phyloP scores from a whole-genome alignment of 2,888 invertebrate genomes.

The Thalpophila matura region DNA sequence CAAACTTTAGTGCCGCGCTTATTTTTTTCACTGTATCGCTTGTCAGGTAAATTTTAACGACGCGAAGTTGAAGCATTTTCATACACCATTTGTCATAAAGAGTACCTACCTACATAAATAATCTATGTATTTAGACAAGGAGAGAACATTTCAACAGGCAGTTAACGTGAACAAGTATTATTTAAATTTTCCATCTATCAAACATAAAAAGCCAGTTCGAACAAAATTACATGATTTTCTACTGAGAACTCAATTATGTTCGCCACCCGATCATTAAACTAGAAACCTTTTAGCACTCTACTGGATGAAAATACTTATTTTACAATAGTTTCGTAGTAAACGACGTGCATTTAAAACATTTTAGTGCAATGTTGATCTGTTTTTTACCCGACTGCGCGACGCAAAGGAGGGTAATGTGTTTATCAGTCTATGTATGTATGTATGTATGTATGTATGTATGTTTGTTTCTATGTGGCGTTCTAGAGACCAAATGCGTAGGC shows the following conservation, averaged over 20 bases:
- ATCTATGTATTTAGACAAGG: too few relatives aligned
- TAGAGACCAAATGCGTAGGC: too few relatives aligned
- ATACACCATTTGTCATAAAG: not conserved
- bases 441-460: too few relatives aligned
- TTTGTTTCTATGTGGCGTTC: too few relatives aligned
- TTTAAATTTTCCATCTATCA: not conserved
- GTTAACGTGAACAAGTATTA: not conserved
- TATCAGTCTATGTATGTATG: too few relatives aligned
- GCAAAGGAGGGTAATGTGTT: too few relatives aligned
- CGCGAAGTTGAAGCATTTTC: not conserved
- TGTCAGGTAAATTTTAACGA: too few relatives aligned
- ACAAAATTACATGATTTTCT: conserved; percentile 38
- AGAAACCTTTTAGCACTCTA: conserved; percentile 53
- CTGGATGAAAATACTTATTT: conserved; percentile 45
- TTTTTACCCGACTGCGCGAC: too few relatives aligned
- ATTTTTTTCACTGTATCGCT: too few relatives aligned
- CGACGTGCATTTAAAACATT: not conserved
- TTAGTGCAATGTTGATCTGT: conserved; percentile 3
- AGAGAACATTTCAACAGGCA: not conserved
- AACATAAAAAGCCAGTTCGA: not conserved
- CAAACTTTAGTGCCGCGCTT: too few relatives aligned
- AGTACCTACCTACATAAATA: too few relatives aligned
- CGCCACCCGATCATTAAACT: conserved; percentile 24
- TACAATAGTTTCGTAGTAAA: conserved; percentile 39
- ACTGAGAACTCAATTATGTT: conserved; percentile 22